Conservation (phyloP, 2,113 vertebrate species). For the Vanacampus margaritifer region DNA sequence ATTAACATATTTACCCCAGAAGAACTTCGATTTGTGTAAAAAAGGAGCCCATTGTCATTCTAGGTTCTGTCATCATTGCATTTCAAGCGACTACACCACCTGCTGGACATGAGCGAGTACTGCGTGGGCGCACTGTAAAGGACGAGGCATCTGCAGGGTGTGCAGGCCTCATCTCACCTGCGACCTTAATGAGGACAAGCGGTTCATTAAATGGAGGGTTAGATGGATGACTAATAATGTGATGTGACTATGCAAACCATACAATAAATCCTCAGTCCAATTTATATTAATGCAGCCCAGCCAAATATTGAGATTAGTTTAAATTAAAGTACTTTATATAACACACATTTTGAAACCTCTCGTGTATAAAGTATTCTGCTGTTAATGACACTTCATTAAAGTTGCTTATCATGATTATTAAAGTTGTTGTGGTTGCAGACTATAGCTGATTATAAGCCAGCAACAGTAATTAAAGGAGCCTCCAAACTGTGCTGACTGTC, state of each 20-base stretch:
- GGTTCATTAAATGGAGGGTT: not conserved
- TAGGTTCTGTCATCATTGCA: not conserved
- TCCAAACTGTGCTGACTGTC: conserved; percentile 50
- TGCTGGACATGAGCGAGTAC: conserved; percentile 33
- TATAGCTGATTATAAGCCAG: not conserved
- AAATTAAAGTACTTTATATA: not conserved
- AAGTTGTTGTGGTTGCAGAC: not conserved
- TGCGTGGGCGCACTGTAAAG: not conserved
- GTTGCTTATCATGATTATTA: not conserved
- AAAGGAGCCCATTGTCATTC: too few relatives aligned
- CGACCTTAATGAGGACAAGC: not conserved
- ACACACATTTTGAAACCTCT: not conserved
- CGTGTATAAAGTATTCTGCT: not conserved
- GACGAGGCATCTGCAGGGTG: not conserved
- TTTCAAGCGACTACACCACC: conserved; percentile 22
- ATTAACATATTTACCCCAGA: not conserved
- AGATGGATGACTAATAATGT: not conserved
- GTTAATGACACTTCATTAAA: conserved; percentile 1
- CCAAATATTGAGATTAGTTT: not conserved
- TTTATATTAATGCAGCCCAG: not conserved
- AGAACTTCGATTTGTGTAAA: not conserved
- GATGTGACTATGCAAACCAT: not conserved
- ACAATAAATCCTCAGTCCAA: not conserved
- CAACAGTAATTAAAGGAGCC: conserved; percentile 37
- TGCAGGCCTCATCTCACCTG: not conserved